Conservation (phyloP, 1,140 invertebrate genomes). For the Zaprionus ghesquierei region DNA sequence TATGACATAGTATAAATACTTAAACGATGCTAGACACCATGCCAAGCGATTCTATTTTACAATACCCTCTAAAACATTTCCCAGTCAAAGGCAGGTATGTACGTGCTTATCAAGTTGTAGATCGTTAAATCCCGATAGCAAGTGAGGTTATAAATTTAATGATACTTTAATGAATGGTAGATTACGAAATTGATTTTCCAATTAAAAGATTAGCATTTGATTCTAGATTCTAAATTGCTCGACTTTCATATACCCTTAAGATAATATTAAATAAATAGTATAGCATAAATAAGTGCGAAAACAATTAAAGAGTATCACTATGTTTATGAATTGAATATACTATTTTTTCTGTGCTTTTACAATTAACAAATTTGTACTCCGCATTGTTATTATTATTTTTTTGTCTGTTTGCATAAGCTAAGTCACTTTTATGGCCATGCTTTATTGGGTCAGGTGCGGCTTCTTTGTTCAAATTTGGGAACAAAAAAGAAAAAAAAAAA, state of each 20-base stretch:
- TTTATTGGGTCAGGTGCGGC: constrained; percentile 33
- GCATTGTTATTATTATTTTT: constrained; percentile 4
- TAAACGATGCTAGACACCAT: background rate
- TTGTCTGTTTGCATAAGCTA: constrained; percentile 12
- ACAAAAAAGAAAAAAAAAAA: background rate
- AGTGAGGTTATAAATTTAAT: constrained; percentile 48
- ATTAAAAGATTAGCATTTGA: constrained; percentile 23
- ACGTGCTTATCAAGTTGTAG: constrained; percentile 40
- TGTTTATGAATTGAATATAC: background rate
- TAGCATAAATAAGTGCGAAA: background rate
- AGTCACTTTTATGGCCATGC: constrained; percentile 27
- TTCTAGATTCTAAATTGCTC: background rate
- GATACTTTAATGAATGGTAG: constrained; percentile 37
- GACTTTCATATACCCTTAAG: background rate
- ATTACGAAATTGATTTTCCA: constrained; percentile 43
- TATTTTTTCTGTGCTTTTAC: background rate
- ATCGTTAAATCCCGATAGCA: constrained; percentile 40
- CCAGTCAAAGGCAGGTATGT: background rate
- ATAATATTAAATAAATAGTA: background rate
- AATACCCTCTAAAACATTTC: background rate
- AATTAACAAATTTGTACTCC: background rate
- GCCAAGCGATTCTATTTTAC: constrained; percentile 8
- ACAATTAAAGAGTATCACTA: background rate
- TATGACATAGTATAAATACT: background rate
- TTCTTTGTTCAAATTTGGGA: constrained; percentile 13